Evolutionary conservation across 2,113 vertebrate species (phyloP).

Genomic region (Trochalopteron elliotii): DNA sequence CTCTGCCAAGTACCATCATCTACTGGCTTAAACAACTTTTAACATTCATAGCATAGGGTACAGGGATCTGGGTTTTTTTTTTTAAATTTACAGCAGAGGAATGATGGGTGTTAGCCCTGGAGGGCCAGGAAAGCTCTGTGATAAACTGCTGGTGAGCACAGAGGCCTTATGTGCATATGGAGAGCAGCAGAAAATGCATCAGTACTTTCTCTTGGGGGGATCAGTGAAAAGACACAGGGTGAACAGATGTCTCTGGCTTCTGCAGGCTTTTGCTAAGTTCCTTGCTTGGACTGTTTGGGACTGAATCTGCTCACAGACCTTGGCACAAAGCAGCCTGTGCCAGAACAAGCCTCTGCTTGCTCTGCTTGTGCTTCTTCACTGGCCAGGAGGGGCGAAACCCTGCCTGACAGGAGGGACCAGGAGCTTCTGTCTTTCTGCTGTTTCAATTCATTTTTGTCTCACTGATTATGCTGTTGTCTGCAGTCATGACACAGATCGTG

Average conservation of each 20-base stretch:
- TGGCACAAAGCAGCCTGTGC: not conserved
- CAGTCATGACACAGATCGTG: rapidly evolving
- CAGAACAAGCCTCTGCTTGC: rapidly evolving
- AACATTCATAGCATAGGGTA: not conserved
- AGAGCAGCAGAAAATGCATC: not conserved
- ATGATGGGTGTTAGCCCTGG: not conserved
- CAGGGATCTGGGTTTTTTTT: not conserved
- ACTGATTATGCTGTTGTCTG: not conserved
- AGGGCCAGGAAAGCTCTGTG: not conserved
- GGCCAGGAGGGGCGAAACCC: not conserved
- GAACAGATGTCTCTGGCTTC: not conserved
- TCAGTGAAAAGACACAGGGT: not conserved
- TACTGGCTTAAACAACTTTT: not conserved
- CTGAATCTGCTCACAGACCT: not conserved
- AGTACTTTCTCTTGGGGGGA: not conserved
- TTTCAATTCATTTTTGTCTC: not conserved
- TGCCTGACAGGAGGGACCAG: not conserved
- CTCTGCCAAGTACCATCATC: not conserved
- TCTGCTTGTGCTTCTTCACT: not conserved
- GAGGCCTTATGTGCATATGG: not conserved
- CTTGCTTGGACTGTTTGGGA: rapidly evolving
- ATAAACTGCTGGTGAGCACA: not conserved
- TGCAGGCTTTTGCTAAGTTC: not conserved
- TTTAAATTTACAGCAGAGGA: not conserved
- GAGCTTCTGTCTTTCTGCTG: not conserved